phyloP scores from a whole-genome alignment of 2,113 vertebrate species.

The Acrocephalus kingi region DNA sequence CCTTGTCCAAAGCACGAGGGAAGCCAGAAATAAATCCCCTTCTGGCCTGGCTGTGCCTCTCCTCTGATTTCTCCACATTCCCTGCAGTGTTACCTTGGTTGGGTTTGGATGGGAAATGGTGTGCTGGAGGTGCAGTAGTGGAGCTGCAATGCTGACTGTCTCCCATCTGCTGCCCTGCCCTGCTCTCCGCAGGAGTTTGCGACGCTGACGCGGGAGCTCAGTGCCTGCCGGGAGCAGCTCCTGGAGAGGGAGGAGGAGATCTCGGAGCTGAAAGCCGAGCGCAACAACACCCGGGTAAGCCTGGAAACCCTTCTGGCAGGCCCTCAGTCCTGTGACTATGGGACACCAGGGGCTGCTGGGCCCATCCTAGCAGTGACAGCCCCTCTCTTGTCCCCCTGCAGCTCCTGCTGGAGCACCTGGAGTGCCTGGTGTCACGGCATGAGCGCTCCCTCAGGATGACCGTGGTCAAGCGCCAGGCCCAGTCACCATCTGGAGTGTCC shows the following conservation, averaged over 20 bases:
- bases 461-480: slow-evolving; percentile 95
- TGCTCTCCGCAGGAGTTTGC: slow-evolving; percentile 86
- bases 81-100: fast-evolving
- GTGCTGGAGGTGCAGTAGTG: fast-evolving
- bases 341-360: not conserved
- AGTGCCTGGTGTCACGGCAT: slow-evolving; percentile 95
- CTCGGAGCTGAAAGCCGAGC: slow-evolving; percentile 94
- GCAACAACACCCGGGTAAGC: slow-evolving; percentile 94
- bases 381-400: slow-evolving; percentile 40
- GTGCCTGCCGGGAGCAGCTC: slow-evolving; percentile 92
- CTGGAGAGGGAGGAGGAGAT: slow-evolving; percentile 97
- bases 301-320: not conserved
- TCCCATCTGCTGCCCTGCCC: not conserved
- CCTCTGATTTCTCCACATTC: not conserved
- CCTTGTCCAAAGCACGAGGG: not conserved
- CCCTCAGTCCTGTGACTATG: not conserved
- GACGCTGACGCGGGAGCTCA: slow-evolving; percentile 95
- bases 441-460: slow-evolving; percentile 96
- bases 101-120: not conserved
- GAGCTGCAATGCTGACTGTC: fast-evolving
- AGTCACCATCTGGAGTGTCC: slow-evolving; percentile 93
- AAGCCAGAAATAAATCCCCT: not conserved
- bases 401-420: slow-evolving; percentile 95
- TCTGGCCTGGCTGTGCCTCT: not conserved
- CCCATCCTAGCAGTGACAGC: fast-evolving